Evolutionary conservation across 2,113 vertebrate species (phyloP).

Genomic region (Ptilorrhoa leucosticta): DNA sequence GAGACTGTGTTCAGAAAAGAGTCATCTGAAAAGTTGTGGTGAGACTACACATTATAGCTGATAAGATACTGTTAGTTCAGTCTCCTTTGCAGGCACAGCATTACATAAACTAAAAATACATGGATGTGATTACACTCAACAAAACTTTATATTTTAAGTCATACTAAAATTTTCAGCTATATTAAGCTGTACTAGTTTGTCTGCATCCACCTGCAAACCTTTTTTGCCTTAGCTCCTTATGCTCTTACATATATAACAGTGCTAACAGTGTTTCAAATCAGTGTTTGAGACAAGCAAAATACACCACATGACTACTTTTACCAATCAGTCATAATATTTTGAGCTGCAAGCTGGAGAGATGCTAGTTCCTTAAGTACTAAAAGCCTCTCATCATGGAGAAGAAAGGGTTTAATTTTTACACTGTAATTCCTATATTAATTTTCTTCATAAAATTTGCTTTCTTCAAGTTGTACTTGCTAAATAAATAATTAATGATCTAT

Average conservation of each 20-base stretch:
- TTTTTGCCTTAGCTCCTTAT: background rate
- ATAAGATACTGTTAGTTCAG: background rate
- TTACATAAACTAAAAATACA: background rate
- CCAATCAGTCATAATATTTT: background rate
- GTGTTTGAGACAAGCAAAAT: background rate
- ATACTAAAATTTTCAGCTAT: background rate
- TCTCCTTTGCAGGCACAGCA: background rate
- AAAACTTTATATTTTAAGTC: background rate
- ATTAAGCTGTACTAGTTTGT: background rate
- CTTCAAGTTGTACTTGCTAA: background rate
- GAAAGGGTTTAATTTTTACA: background rate
- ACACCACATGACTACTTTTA: background rate
- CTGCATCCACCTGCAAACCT: background rate
- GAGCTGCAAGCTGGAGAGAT: background rate
- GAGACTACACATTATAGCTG: rapidly evolving
- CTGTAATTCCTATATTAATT: background rate
- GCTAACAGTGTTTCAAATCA: background rate
- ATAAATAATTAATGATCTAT: background rate
- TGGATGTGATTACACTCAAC: background rate
- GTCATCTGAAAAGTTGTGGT: rapidly evolving
- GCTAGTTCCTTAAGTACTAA: background rate
- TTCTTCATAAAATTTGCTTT: background rate
- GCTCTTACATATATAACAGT: background rate
- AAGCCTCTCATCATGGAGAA: background rate
- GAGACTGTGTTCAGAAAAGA: background rate